Conservation (phyloP, 2,888 invertebrate genomes). For the Lottia scabra region DNA sequence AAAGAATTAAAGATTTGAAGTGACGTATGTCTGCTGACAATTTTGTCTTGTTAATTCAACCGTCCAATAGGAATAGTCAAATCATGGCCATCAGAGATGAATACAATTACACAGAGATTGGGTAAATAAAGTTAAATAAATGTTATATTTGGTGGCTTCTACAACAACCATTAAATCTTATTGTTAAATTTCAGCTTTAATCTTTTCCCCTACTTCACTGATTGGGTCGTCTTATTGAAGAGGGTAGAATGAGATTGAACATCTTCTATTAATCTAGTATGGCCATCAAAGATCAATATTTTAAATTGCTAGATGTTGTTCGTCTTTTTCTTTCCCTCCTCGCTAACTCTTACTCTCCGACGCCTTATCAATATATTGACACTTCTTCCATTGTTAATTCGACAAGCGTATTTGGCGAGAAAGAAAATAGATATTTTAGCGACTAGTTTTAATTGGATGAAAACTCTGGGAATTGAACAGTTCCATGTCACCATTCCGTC, state of each 20-base stretch:
- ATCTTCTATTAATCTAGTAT: neutral
- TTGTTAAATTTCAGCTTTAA: constrained; percentile 4
- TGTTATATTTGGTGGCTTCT: constrained; percentile 3
- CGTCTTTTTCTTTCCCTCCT: neutral
- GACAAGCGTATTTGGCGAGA: too few relatives aligned
- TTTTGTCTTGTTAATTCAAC: too few relatives aligned
- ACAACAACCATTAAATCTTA: neutral
- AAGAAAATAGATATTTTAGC: too few relatives aligned
- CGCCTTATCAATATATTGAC: constrained; percentile 2
- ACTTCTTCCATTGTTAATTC: neutral
- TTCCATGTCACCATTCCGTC: too few relatives aligned
- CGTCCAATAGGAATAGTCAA: too few relatives aligned
- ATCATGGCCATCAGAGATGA: too few relatives aligned
- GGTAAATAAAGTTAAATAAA: constrained; percentile 4
- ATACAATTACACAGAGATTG: too few relatives aligned
- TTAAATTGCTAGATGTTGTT: neutral
- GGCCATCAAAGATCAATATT: neutral
- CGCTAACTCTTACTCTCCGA: neutral
- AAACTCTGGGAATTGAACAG: too few relatives aligned
- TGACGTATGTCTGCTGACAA: too few relatives aligned
- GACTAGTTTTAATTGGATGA: too few relatives aligned
- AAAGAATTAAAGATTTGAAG: too few relatives aligned
- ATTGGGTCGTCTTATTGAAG: neutral
- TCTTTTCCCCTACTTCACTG: neutral
- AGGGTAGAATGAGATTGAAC: neutral